phyloP scores from a whole-genome alignment of 2,797 vertebrate species.

The Poeciliopsis gracilis region DNA sequence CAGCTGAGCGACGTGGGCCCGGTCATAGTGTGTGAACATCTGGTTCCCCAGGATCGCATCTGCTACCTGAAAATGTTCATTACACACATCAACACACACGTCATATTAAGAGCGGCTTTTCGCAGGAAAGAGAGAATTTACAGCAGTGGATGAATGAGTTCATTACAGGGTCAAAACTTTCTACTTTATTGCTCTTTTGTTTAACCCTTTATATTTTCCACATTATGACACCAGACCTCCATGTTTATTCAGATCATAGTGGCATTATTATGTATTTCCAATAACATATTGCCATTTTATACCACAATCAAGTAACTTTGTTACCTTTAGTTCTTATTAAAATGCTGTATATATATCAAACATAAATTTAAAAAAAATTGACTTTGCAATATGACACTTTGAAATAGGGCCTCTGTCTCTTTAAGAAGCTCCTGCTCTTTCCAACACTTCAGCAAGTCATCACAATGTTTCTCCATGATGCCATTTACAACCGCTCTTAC shows the following conservation, averaged over 20 bases:
- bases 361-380: too few species aligned
- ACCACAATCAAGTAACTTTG: too few species aligned
- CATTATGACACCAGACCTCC: background rate
- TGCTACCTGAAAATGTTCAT: slow-evolving; percentile 83
- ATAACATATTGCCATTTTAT: too few species aligned
- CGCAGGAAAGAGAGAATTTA: background rate
- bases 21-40: slow-evolving; percentile 95
- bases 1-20: slow-evolving; percentile 90
- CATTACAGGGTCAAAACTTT: background rate
- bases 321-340: too few species aligned
- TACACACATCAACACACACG: slow-evolving; percentile 31
- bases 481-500: too few species aligned
- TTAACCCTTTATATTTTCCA: background rate
- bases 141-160: background rate
- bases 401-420: too few species aligned
- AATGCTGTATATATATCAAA: too few species aligned
- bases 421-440: too few species aligned
- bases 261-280: too few species aligned
- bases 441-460: too few species aligned
- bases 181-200: background rate
- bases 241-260: background rate
- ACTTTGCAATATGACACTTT: too few species aligned
- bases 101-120: background rate
- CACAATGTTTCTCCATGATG: too few species aligned
- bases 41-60: slow-evolving; percentile 95